Evolutionary conservation across 2,113 vertebrate genomes (phyloP), one percentile per base, ranked within the genome.

Genomic region (Calidris pugnax): DNA sequence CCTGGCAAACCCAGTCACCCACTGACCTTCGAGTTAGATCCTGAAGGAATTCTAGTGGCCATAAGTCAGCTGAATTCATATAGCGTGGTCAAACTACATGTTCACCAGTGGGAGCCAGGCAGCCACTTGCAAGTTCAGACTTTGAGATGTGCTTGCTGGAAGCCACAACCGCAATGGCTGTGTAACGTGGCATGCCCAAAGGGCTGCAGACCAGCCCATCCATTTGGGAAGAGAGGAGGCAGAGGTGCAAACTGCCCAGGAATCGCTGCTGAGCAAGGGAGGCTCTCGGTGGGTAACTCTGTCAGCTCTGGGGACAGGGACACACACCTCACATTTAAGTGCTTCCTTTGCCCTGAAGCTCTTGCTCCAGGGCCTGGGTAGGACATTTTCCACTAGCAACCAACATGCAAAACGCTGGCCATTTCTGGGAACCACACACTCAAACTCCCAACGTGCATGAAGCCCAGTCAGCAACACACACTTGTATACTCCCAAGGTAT

Each of bases 261-360:
- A 85, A 55, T 21, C 4, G 0, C n/a, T 56, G 67, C 53, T 48
- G 60, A 87, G 57, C 43, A 32, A 64, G 51, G 30, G 53, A 35
- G 14, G 27, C 4, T 33, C 48, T 35, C 0, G 0, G 37, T 26
- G 37, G 30, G 35, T 16, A 57, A 22, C 45, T 26, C 33, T 20
- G 12, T 6, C 6, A 62, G 84, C 23, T 59, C 68, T 28, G 50
- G 56, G 47, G n/a, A 87, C 51, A 75, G 15, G 0, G 0, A 21
- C 57, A 80, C 30, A 83, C 17, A 12, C 0, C 0, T 33, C 55
- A 84, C 41, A 32, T 12, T 1, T 1, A 35, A 56, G 20, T 2
- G 1, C 6, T 10, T 53, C 13, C 37, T 27, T 41, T 18, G 27
- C 21, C 27, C 50, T 43, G 24, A 32, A 91, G 62, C 16, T 76